These are phyloP conservation scores for Drosophila oshimai DNA, from an alignment of 1,140 invertebrate species.

Conservation along the genomic window DNA sequence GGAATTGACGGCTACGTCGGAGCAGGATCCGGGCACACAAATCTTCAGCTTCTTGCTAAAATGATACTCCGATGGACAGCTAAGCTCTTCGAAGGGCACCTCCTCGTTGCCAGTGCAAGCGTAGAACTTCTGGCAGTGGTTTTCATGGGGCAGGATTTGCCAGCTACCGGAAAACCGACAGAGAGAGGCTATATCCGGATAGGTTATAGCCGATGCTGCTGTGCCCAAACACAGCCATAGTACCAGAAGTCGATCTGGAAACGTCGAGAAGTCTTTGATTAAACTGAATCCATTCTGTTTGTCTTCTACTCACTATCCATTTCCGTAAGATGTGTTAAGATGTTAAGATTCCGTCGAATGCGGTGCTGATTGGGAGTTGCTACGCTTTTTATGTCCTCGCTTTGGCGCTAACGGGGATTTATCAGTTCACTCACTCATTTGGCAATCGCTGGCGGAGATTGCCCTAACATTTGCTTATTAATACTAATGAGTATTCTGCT, in stretches of 20 bases:
- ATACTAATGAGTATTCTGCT: constrained; percentile 37
- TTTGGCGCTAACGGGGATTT: constrained; percentile 19
- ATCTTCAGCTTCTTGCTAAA: constrained; percentile 23
- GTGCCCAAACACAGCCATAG: background rate
- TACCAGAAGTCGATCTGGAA: background rate
- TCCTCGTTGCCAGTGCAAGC: constrained; percentile 38
- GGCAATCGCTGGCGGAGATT: constrained; percentile 35
- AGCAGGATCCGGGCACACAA: constrained; percentile 35
- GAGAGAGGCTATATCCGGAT: background rate
- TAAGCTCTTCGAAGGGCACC: constrained; percentile 41
- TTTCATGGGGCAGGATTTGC: constrained; percentile 22
- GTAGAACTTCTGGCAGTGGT: constrained; percentile 56
- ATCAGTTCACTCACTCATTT: constrained; percentile 23
- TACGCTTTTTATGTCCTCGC: constrained; percentile 33
- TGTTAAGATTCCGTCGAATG: constrained; percentile 15
- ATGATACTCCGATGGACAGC: constrained; percentile 35
- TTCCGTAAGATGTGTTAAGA: background rate
- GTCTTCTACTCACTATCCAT: constrained; percentile 12
- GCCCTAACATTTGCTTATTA: constrained; percentile 23
- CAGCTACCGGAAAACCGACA: constrained; percentile 20
- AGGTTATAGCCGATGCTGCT: background rate
- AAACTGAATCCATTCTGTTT: background rate
- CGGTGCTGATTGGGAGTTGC: background rate
- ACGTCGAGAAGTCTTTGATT: background rate
- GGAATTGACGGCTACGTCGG: background rate